These are phyloP conservation scores for Ictidomys tridecemlineatus DNA, from an alignment of 2,113 vertebrate species.

Conservation along the genomic window DNA sequence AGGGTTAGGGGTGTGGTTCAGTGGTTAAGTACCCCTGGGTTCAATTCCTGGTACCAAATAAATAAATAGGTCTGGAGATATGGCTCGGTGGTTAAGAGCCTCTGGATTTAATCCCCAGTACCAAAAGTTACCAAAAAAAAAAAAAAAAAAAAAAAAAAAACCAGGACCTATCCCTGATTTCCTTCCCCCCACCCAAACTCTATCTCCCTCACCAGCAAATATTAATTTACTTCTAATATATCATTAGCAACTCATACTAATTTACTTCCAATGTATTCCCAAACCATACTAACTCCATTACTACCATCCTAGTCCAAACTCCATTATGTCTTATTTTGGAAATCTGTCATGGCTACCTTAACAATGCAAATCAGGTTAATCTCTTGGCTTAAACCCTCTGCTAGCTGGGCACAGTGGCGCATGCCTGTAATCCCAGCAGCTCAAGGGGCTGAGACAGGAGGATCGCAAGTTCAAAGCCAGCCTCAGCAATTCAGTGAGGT, in stretches of 20 bases:
- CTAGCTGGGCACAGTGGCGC: background rate
- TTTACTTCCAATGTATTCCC: conserved; percentile 10
- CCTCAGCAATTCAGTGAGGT: too few species aligned
- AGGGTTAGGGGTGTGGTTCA: too few species aligned
- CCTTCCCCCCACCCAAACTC: background rate
- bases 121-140: too few species aligned
- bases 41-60: too few species aligned
- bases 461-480: too few species aligned
- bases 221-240: background rate
- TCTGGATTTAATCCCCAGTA: too few species aligned
- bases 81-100: too few species aligned
- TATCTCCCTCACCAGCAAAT: background rate
- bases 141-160: too few species aligned
- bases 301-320: background rate
- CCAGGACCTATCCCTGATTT: background rate
- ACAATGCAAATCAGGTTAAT: background rate
- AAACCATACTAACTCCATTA: background rate
- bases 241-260: background rate
- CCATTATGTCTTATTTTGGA: background rate
- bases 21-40: too few species aligned
- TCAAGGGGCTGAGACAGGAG: too few species aligned
- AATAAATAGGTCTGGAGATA: too few species aligned
- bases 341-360: background rate
- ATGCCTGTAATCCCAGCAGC: too few species aligned
- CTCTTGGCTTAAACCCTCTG: background rate